Evolutionary conservation across 2,888 invertebrate genomes (phyloP), one percentile per base, ranked within the genome.

Genomic region (Chesias legatella): DNA sequence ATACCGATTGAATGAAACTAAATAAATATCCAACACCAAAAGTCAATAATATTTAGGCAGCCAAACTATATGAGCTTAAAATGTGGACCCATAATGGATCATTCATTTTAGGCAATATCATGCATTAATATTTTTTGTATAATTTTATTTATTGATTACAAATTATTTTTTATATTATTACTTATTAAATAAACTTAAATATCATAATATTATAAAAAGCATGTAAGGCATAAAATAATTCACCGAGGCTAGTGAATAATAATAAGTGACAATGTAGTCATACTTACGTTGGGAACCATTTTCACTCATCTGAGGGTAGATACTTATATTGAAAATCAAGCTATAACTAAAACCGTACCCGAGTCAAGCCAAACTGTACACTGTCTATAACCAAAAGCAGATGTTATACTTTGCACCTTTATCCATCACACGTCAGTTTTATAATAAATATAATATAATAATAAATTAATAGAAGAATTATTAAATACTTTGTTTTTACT

Each of bases 251-350:
- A 39, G 47, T 47, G 58, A 43, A 3, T 46, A 45, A 53, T 33
- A 46, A 29, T 54, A 41, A 53, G 51, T 66, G 72, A 73, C 52
- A 66, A 61, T 67, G 68, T 54, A 56, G 5, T 46, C 56, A 63
- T 78, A 80, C 79, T 79, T 74, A 80, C 79, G 53, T 68, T 66
- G 56, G 58, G 46, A 54, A 57, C 62, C 51, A 48, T 49, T 67
- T 57, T 69, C 73, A 78, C 76, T 71, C 52, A 51, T 45, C 53
- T 56, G 58, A 53, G 36, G 53, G 33, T 50, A 46, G 30, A 34
- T 44, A 38, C 7, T 56, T 53, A 59, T 55, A 56, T 50, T 61
- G 54, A 52, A 63, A 62, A 70, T 70, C 70, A 71, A 73, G 71
- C 75, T 55, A 62, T 57, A 25, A 54, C 57, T 36, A 35, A 43